Evolutionary conservation across 2,113 vertebrate species (phyloP).

Genomic region (Chamaea fasciata): DNA sequence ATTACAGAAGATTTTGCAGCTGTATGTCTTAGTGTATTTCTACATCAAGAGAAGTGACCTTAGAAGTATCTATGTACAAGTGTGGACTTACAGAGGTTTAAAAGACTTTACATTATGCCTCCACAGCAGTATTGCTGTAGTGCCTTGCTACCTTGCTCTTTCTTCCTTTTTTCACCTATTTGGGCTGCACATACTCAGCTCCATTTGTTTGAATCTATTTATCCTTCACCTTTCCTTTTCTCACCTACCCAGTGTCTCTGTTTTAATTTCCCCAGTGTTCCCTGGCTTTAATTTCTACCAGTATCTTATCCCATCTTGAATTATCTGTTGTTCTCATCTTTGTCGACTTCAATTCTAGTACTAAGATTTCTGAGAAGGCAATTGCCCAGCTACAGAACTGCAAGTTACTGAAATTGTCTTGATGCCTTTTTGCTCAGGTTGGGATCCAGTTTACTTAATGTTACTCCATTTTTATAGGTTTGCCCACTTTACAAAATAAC

Average conservation of each 20-base stretch:
- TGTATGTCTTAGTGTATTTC: not conserved
- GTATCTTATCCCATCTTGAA: not conserved
- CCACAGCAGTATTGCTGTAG: not conserved
- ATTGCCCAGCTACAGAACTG: not conserved
- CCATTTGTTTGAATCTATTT: not conserved
- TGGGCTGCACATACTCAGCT: not conserved
- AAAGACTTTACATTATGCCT: not conserved
- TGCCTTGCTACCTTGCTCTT: not conserved
- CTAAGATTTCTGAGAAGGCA: not conserved
- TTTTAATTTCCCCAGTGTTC: not conserved
- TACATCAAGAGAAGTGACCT: not conserved
- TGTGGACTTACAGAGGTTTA: not conserved
- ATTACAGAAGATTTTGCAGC: not conserved
- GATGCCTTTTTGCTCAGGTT: not conserved
- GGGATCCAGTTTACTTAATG: not conserved
- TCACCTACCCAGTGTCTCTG: not conserved
- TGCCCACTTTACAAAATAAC: not conserved
- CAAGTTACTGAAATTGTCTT: not conserved
- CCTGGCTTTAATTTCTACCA: not conserved
- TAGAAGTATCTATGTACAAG: not conserved
- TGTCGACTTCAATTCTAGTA: not conserved
- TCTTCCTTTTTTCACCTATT: not conserved
- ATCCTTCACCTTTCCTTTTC: not conserved
- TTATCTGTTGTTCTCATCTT: not conserved
- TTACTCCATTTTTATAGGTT: not conserved